Evolutionary conservation across 2,888 invertebrate genomes (phyloP).

Genomic region (Polietes domitor): DNA sequence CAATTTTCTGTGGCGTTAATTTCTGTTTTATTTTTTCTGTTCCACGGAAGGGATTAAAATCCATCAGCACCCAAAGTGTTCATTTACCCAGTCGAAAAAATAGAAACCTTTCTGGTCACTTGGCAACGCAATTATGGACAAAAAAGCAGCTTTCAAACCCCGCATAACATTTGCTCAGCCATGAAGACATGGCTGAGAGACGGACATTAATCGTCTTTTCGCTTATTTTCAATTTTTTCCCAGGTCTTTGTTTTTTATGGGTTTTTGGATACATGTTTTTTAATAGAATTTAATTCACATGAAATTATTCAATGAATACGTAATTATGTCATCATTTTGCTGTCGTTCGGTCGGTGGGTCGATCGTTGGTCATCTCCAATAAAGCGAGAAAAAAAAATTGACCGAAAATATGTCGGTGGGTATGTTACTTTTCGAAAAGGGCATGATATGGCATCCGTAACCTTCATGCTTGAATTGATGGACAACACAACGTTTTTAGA

Average conservation of each 20-base stretch:
- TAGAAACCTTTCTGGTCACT: conserved; percentile 1
- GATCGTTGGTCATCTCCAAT: conserved; percentile 49
- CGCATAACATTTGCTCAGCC: conserved; percentile 13
- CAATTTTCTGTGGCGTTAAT: background rate
- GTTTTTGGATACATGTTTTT: conserved; percentile 13
- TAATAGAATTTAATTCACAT: conserved; percentile 66
- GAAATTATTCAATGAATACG: conserved; percentile 67
- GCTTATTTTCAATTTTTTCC: conserved; percentile 47
- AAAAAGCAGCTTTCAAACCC: conserved; percentile 34
- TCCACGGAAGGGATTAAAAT: conserved; percentile 31
- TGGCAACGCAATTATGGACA: background rate
- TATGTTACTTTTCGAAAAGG: no score
- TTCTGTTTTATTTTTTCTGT: background rate
- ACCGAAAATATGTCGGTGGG: conserved; percentile 32
- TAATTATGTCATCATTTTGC: conserved; percentile 65
- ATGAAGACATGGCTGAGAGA: conserved; percentile 39
- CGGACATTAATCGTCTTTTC: background rate
- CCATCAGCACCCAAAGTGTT: conserved; percentile 3
- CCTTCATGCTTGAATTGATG: conserved; percentile 62
- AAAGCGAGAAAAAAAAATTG: conserved; percentile 44
- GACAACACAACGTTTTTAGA: conserved; percentile 28
- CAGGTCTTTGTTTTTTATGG: conserved; percentile 42
- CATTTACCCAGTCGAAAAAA: background rate
- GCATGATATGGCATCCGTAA: conserved; percentile 24
- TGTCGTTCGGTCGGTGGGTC: no score